Evolutionary conservation across 2,888 invertebrate species (phyloP).

Genomic region (Melipona bicolor): DNA sequence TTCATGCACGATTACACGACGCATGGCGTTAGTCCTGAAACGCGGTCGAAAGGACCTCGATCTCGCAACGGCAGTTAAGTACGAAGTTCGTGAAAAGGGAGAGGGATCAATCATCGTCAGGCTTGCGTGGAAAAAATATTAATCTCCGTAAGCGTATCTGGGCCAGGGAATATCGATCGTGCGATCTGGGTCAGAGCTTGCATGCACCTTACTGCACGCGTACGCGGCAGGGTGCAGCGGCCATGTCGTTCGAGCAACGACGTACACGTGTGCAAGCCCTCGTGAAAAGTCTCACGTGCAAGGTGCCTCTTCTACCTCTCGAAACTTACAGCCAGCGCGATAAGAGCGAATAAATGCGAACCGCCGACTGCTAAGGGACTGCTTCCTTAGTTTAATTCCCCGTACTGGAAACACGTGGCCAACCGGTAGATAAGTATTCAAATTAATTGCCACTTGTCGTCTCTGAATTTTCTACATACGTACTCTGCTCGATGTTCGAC

Average conservation of each 20-base stretch:
- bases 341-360: conserved; percentile 61
- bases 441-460: conserved; percentile 56
- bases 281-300: conserved; percentile 59
- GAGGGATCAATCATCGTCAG: conserved; percentile 46
- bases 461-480: conserved; percentile 46
- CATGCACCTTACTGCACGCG: conserved; percentile 69
- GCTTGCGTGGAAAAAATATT: conserved; percentile 69
- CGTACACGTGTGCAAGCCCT: conserved; percentile 42
- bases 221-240: conserved; percentile 56
- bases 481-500: not conserved
- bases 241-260: conserved; percentile 38
- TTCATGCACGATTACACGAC: not conserved
- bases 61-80: not conserved
- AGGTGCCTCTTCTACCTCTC: conserved; percentile 27
- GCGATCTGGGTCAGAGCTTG: conserved; percentile 80
- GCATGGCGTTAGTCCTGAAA: not conserved
- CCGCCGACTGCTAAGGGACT: conserved; percentile 56
- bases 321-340: conserved; percentile 40
- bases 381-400: conserved; percentile 55
- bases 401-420: conserved; percentile 41
- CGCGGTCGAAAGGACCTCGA: not conserved
- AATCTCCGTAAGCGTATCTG: conserved; percentile 78
- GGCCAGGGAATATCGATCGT: conserved; percentile 81
- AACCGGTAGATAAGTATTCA: conserved; percentile 53
- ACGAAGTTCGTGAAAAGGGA: conserved; percentile 22